Conservation (phyloP, 2,797 vertebrate genomes). For the Psittacula echo region DNA sequence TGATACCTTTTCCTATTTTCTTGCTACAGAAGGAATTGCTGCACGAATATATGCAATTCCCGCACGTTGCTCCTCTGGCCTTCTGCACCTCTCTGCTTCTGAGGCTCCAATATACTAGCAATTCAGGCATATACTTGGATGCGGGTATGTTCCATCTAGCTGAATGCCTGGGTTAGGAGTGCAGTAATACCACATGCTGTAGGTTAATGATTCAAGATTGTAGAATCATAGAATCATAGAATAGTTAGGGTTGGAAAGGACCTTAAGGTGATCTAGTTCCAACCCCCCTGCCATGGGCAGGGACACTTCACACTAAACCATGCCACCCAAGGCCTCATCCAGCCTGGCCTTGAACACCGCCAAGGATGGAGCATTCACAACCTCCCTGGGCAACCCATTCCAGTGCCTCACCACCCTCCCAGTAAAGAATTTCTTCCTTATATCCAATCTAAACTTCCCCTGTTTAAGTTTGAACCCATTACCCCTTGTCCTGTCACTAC, state of each 20-base stretch:
- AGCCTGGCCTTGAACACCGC: not conserved
- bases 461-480: no score
- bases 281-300: no score
- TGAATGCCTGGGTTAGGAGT: not conserved
- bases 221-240: not conserved
- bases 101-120: not conserved
- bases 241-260: no score
- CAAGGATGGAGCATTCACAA: no score
- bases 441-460: no score
- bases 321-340: not conserved
- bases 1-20: not conserved
- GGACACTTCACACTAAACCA: no score
- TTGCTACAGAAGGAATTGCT: accelerated
- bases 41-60: not conserved
- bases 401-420: no score
- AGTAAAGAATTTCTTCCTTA: no score
- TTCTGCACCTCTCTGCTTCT: not conserved
- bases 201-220: not conserved
- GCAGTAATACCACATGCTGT: not conserved
- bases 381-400: no score
- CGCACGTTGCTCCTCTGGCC: not conserved
- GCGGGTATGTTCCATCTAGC: not conserved
- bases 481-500: no score
- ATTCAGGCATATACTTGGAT: not conserved
- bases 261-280: no score